Evolutionary conservation across 2,113 vertebrate genomes (phyloP).

Genomic region (Sylvietta virens): DNA sequence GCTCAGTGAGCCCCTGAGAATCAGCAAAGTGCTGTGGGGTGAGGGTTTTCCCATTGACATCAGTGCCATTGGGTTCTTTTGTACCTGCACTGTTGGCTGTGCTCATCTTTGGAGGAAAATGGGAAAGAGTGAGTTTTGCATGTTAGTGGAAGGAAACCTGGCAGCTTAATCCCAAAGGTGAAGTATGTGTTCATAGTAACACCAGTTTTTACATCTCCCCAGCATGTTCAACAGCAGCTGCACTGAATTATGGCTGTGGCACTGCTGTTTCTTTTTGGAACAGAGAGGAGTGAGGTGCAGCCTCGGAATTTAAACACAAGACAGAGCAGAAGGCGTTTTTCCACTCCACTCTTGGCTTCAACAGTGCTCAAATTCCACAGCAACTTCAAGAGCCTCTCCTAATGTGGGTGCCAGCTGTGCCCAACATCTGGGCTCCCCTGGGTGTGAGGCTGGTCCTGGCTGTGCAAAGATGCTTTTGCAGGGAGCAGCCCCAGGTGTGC

Average conservation of each 20-base stretch:
- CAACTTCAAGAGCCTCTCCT: not conserved
- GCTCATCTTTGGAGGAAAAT: not conserved
- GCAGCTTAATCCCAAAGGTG: not conserved
- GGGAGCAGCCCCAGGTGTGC: not conserved
- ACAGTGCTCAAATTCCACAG: not conserved
- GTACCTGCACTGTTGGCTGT: not conserved
- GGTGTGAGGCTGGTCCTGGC: not conserved
- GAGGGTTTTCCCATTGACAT: not conserved
- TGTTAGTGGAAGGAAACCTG: not conserved
- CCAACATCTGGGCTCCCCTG: not conserved
- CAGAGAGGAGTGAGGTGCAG: not conserved
- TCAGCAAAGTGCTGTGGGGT: not conserved
- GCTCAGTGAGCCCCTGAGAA: not conserved
- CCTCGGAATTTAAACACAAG: not conserved
- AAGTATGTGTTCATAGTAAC: not conserved
- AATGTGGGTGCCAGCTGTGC: not conserved
- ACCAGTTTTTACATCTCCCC: not conserved
- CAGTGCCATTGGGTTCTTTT: not conserved
- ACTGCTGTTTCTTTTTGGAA: not conserved
- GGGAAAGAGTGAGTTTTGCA: not conserved
- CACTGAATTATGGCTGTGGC: not conserved
- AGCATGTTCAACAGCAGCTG: not conserved
- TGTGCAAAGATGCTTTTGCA: not conserved
- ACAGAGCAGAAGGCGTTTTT: not conserved
- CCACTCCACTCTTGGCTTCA: not conserved